phyloP scores from a whole-genome alignment of 2,797 vertebrate species.

The Cetoscarus ocellatus region DNA sequence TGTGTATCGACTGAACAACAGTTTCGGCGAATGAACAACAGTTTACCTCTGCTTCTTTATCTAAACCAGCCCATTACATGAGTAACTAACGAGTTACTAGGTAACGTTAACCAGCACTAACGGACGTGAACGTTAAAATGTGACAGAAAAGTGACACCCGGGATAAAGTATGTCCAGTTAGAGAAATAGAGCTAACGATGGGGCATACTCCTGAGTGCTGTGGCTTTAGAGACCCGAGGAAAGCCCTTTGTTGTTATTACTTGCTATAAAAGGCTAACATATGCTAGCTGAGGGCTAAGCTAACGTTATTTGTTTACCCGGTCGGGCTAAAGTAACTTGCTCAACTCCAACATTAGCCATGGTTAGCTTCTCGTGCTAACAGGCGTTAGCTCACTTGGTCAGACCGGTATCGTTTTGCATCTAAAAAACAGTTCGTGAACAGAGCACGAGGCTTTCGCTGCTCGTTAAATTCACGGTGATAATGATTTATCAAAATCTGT shows the following conservation, averaged over 20 bases:
- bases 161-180: constrained; percentile 14
- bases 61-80: constrained; percentile 26
- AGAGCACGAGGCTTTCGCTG: neutral
- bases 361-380: constrained; percentile 77
- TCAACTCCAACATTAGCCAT: constrained; percentile 76
- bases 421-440: constrained; percentile 44
- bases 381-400: constrained; percentile 68
- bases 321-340: constrained; percentile 73
- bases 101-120: constrained; percentile 43
- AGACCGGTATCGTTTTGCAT: constrained; percentile 67
- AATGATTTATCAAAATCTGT: neutral
- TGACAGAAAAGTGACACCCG: constrained; percentile 14
- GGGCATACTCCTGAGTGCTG: constrained; percentile 2
- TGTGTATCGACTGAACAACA: neutral
- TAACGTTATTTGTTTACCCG: constrained; percentile 80
- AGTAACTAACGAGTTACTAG: constrained; percentile 23
- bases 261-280: constrained; percentile 39
- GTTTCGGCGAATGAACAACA: neutral
- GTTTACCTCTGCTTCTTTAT: constrained; percentile 1
- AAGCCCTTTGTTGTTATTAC: constrained; percentile 54
- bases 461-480: neutral
- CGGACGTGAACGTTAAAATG: constrained; percentile 20
- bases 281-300: constrained; percentile 75
- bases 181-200: constrained; percentile 12
- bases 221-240: neutral